phyloP scores from a whole-genome alignment of 1,140 invertebrate genomes.

The Platorchestia sp. region DNA sequence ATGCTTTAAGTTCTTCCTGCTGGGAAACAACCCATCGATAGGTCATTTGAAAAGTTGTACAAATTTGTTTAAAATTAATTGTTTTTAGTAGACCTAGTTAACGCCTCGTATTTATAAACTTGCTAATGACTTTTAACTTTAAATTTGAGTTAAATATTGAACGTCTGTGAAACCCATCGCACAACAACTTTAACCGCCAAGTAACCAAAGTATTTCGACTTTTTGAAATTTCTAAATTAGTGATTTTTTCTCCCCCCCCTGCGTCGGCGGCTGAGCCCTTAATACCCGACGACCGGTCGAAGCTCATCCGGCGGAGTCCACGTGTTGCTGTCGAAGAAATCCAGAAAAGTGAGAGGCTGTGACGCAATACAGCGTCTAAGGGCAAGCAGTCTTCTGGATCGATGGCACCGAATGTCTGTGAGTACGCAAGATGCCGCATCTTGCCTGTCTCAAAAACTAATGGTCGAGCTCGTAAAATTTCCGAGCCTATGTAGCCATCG shows the following conservation, averaged over 20 bases:
- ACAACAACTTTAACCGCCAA: no score
- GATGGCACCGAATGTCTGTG: not conserved
- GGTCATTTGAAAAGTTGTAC: no score
- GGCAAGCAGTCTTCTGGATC: not conserved
- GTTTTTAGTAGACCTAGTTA: no score
- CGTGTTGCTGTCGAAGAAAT: not conserved
- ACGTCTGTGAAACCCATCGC: no score
- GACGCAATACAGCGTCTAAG: not conserved
- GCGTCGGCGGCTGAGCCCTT: not conserved
- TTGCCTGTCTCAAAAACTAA: not conserved
- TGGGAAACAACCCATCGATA: no score
- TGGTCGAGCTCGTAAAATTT: not conserved
- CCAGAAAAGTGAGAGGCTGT: not conserved
- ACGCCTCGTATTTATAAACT: no score
- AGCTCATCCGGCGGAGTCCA: not conserved
- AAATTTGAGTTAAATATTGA: no score
- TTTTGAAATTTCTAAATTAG: not conserved
- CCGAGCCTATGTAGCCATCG: not conserved
- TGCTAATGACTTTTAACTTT: no score
- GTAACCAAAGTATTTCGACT: no score
- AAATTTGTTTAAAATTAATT: no score
- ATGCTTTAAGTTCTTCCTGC: no score
- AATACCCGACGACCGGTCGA: not conserved
- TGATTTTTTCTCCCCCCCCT: not conserved
- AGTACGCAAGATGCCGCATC: not conserved